phyloP scores from a whole-genome alignment of 2,113 vertebrate species.

The Oriolus oriolus region DNA sequence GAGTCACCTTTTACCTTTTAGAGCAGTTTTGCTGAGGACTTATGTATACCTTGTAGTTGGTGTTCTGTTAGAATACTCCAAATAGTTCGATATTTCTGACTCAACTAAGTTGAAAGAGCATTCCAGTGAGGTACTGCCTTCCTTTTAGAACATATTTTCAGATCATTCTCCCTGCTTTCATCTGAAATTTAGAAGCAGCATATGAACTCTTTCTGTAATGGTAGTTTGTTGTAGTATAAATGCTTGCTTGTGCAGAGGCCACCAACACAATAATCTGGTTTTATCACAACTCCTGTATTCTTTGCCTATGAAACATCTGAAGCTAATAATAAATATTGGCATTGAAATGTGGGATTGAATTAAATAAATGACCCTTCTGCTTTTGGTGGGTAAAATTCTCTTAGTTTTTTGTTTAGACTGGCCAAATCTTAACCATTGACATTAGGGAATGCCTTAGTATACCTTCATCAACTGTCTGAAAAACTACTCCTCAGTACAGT shows the following conservation, averaged over 20 bases:
- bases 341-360: not conserved
- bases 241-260: not conserved
- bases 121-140: not conserved
- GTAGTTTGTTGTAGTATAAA: not conserved
- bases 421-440: not conserved
- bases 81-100: not conserved
- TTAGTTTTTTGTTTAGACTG: not conserved
- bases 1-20: not conserved
- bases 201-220: not conserved
- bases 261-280: not conserved
- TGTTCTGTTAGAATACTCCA: not conserved
- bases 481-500: not conserved
- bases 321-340: not conserved
- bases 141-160: not conserved
- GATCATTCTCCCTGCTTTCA: not conserved
- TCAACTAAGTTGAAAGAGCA: not conserved
- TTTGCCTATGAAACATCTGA: not conserved
- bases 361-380: not conserved
- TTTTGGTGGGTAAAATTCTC: not conserved
- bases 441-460: not conserved
- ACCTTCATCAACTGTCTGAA: not conserved
- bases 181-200: not conserved
- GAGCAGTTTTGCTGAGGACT: not conserved
- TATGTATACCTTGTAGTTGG: accelerated
- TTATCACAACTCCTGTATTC: not conserved